Base-by-base conservation (phyloP, 2,888 invertebrate species). In the Thecocarcelia acutangulata region DNA sequence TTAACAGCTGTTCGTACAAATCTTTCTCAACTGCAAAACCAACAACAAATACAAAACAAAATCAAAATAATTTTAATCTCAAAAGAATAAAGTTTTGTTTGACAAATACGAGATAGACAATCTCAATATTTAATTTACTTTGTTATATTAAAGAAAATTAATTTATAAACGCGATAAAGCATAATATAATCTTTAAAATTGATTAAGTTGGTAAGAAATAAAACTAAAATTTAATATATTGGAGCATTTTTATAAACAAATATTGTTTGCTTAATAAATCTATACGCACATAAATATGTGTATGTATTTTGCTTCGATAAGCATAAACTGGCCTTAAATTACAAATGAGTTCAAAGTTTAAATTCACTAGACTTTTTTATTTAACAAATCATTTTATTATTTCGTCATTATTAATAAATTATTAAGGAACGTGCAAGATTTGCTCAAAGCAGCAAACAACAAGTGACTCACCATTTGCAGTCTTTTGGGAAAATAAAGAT, bases 1-100 rank as follows among this genome's bases (percentile, higher is more conserved):
- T 44, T 8, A 61, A 40, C 76, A 76, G 76, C 69, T 69, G 69
- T 6, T 28, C 28, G 3, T 2, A n/a, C 1, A 12, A 15, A n/a
- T 4, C 13, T 33, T 33, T 33, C 9, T 33, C 28, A 4, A 8
- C 33, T 33, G 19, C 19, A 19, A 56, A 11, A 19, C 40, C 19
- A 33, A 11, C 17, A 58, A 58, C n/a, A 40, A 56, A 37, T n/a
- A 19, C 15, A 37, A 40, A 2, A n/a, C 12, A 28, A 15, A 9
- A 1, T 24, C 28, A 11, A 33, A 19, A 52, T 9, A 72, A 46
- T 17, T 33, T 37, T 56, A 56, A 17, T 56, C 19, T 37, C 3
- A 24, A 66, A 15, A 15, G 13, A 8, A 15, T 1, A 46, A 8
- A 46, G 6, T 46, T 46, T 46, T 46, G 33, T 9, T 33, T 33